Percentiles rank a stretch among this genome's conserved stretches.
phyloP scores from a whole-genome alignment of 2,113 vertebrate species.

The Leiothrix lutea region DNA sequence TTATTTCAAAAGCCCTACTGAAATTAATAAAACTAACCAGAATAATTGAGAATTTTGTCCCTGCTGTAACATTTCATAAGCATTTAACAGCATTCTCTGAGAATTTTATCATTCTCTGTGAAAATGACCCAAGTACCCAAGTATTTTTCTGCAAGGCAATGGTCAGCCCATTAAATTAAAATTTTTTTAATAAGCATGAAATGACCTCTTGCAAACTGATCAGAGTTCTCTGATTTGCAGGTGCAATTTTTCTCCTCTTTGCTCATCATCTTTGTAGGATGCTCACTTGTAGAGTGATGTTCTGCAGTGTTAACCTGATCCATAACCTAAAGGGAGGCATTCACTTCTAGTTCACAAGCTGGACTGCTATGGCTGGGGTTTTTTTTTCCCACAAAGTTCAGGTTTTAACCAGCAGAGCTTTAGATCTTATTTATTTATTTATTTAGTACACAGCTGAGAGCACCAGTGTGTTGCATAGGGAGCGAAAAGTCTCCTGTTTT shows the following conservation, averaged over 20 bases:
- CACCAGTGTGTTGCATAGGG: background rate
- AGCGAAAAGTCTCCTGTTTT: background rate
- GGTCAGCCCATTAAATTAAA: background rate
- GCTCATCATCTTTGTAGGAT: fast-evolving
- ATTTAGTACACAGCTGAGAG: background rate
- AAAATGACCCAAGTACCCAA: background rate
- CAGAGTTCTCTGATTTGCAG: background rate
- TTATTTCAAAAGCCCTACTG: background rate
- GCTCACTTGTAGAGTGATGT: background rate
- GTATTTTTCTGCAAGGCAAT: background rate
- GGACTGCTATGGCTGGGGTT: background rate
- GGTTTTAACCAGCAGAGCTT: background rate
- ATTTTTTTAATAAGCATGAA: background rate
- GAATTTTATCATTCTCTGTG: background rate
- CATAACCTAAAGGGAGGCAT: background rate
- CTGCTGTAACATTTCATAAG: background rate
- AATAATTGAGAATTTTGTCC: conserved; percentile 6
- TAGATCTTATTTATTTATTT: background rate
- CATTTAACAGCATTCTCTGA: background rate
- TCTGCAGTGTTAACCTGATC: background rate
- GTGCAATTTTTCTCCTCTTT: background rate
- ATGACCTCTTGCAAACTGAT: background rate
- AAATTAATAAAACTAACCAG: conserved; percentile 39
- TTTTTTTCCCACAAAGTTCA: background rate
- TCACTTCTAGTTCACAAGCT: background rate